Evolutionary conservation across 2,888 invertebrate genomes (phyloP), one percentile per base, ranked within the genome.

Genomic region (Melinopterus prodromus): DNA sequence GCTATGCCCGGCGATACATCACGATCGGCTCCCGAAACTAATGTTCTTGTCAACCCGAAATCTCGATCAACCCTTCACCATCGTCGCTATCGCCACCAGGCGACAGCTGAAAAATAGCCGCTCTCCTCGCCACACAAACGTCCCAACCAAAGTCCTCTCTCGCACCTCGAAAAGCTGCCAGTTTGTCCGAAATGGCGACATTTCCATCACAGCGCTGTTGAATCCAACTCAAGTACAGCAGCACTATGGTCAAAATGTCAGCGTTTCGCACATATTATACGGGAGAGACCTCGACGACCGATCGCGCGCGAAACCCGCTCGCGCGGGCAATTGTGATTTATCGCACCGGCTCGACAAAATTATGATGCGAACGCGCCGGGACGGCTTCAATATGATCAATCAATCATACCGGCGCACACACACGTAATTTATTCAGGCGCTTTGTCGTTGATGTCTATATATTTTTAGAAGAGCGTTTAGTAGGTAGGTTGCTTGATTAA

Each of bases 191-290:
- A 88, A 86, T 86, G 89, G 85, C 87, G 88, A 89, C 89, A 89
- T 89, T 89, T 89, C 87, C 87, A 89, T 87, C 89, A 89, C 86
- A 88, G 88, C 89, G 89, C 88, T 88, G 88, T 88, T 88, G 88
- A 87, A 84, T 86, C 85, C 81, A 87, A 85, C 83, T 84, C 84
- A 86, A 87, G 53, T 74, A 88, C 88, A 89, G 89, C 88, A 88
- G 89, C 89, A 89, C 89, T 89, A 89, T 89, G 89, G 87, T 89
- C 88, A 89, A 89, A 89, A 89, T 89, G 89, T 89, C 89, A 89
- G 86, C 89, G 87, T 87, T 89, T 89, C 88, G 85, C 87, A 89
- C 89, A 89, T 53, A 53, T 53, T 3, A 53, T 53, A 53, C 7
- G 7, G 7, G 53, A 53, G 53, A 53, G 12, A 53, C 26, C 26